Evolutionary conservation across 64 coral and sea anemone genomes (phyloP).

Genomic region (Stichodactyla mertensii): DNA sequence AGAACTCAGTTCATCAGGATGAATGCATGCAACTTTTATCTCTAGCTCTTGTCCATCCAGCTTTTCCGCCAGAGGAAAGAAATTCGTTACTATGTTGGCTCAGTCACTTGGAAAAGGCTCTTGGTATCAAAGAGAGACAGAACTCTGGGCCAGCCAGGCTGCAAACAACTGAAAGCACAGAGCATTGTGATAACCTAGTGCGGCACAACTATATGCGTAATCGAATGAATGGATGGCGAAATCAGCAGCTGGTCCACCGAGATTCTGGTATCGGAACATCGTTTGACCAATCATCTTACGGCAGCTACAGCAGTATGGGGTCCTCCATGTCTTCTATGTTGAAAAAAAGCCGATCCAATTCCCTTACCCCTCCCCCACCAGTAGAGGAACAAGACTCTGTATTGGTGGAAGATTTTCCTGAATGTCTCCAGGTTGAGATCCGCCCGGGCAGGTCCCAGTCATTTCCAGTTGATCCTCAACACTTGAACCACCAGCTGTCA

Average conservation of each 20-base stretch:
- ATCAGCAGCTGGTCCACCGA: slow-evolving; percentile 72
- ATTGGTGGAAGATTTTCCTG: slow-evolving; percentile 51
- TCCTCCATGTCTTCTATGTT: slow-evolving; percentile 21
- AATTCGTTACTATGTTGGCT: slow-evolving; percentile 83
- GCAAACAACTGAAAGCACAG: slow-evolving; percentile 52
- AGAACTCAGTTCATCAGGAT: slow-evolving; percentile 81
- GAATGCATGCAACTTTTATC: slow-evolving; percentile 94
- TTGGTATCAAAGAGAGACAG: slow-evolving; percentile 62
- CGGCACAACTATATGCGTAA: slow-evolving; percentile 63
- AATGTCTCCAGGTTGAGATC: slow-evolving; percentile 66
- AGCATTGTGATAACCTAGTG: slow-evolving; percentile 70
- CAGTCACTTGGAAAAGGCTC: slow-evolving; percentile 78
- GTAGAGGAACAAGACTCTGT: slow-evolving; percentile 65
- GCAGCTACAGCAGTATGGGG: slow-evolving; percentile 21
- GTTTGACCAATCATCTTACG: slow-evolving; percentile 38
- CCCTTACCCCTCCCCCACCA: slow-evolving; percentile 68
- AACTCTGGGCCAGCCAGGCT: slow-evolving; percentile 50
- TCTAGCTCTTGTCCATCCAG: slow-evolving; percentile 91
- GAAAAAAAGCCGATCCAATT: slow-evolving; percentile 75
- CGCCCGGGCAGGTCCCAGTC: slow-evolving; percentile 97
- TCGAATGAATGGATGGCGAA: slow-evolving; percentile 71
- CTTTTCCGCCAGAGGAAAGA: slow-evolving; percentile 83
- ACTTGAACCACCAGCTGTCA: slow-evolving; percentile 70
- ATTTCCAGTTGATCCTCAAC: slow-evolving; percentile 96
- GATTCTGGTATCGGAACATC: slow-evolving; percentile 83